Evolutionary conservation across 2,888 invertebrate species (phyloP).

Genomic region (Cryptus armator): DNA sequence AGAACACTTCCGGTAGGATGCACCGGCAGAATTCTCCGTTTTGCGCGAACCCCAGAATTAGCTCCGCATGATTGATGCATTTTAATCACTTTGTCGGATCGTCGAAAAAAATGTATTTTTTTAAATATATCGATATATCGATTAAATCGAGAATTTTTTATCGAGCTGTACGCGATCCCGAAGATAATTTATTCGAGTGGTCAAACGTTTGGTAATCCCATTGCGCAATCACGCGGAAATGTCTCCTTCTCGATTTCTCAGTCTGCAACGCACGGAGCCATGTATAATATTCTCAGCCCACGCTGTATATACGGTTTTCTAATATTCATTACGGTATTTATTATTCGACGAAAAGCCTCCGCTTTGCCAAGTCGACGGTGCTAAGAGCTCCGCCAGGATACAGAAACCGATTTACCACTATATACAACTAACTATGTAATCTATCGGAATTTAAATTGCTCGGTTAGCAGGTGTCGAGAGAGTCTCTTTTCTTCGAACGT

Average conservation of each 20-base stretch:
- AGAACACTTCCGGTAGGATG: conserved; percentile 49
- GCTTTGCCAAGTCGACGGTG: background rate
- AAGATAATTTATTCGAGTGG: conserved; percentile 30
- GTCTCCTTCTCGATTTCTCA: background rate
- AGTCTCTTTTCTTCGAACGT: conserved; percentile 25
- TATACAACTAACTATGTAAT: conserved; percentile 23
- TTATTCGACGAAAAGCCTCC: conserved; percentile 53
- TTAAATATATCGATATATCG: no score
- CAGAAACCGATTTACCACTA: conserved; percentile 25
- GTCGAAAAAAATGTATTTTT: background rate
- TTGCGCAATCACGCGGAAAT: conserved; percentile 50
- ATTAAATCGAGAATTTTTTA: background rate
- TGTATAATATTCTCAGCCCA: conserved; percentile 12
- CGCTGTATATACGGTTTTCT: conserved; percentile 5
- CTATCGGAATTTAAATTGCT: conserved; percentile 66
- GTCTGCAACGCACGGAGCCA: conserved; percentile 8
- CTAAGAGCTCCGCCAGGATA: conserved; percentile 3
- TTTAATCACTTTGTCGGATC: background rate
- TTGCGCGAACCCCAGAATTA: background rate
- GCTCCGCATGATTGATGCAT: background rate
- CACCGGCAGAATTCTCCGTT: background rate
- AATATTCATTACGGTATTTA: conserved; percentile 35
- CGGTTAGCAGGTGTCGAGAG: conserved; percentile 65
- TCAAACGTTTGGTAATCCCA: conserved; percentile 43
- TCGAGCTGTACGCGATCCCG: background rate